Percentiles rank a stretch among this genome's conserved stretches.
These are phyloP conservation scores for Nothura maculosa DNA, from an alignment of 2,797 vertebrate species.

Conservation along the genomic window DNA sequence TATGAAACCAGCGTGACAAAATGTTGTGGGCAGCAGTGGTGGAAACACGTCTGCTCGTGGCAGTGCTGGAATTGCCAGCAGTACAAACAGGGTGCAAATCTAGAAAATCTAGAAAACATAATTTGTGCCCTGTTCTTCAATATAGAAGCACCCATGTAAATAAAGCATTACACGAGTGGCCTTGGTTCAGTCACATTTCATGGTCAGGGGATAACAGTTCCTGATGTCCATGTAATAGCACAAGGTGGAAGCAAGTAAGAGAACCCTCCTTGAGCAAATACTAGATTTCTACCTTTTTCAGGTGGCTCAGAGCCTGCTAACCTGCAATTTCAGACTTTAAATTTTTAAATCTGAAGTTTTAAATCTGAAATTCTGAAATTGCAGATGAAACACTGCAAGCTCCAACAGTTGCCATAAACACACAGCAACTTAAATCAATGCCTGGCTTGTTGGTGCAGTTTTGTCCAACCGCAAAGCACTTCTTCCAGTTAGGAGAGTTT, in stretches of 20 bases:
- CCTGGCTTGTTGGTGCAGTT: not conserved
- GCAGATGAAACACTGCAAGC: too few species aligned
- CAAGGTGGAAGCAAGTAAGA: not conserved
- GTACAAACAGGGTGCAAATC: not conserved
- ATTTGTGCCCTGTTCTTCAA: not conserved
- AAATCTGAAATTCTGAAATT: too few species aligned
- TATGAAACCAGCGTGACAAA: not conserved
- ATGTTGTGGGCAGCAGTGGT: accelerated
- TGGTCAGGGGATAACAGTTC: not conserved
- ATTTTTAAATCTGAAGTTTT: too few species aligned
- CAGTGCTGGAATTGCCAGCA: not conserved
- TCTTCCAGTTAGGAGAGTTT: too few species aligned
- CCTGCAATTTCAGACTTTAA: not conserved
- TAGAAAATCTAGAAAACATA: accelerated
- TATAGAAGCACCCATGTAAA: not conserved
- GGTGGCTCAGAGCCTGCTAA: not conserved
- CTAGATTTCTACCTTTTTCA: not conserved
- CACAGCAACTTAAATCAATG: not conserved
- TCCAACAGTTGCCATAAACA: not conserved
- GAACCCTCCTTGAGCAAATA: not conserved
- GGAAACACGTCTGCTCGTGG: accelerated
- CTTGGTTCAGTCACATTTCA: too few species aligned
- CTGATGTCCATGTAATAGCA: not conserved
- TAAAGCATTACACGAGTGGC: not conserved
- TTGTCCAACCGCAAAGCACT: too few species aligned